Evolutionary conservation across 1,140 invertebrate genomes (phyloP), one percentile per base, ranked within the genome.

Genomic region (Euglossa dilemma): DNA sequence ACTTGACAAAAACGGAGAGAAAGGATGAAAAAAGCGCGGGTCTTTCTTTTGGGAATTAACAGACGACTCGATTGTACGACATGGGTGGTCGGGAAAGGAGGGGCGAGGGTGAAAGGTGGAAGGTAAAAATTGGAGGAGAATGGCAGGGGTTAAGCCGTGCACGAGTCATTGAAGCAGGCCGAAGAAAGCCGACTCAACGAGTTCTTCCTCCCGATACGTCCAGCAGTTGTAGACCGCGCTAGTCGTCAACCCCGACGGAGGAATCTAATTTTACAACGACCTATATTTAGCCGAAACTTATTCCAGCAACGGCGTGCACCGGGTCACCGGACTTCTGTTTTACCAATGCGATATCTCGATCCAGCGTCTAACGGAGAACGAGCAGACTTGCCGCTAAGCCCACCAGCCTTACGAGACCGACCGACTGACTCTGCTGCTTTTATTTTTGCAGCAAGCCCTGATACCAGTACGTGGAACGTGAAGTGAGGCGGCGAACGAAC

Each of bases 251-350:
- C 84, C 80, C 86, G 84, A 74, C 78, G 85, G 77, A 59, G 71
- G 50, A 82, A 61, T 80, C 78, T 89, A 89, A 86, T 84, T 89
- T 86, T 89, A 85, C 75, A 72, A 75, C 85, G 87, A 61, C 84
- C 87, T 89, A 89, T 89, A 89, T 89, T 89, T 89, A 89, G 81
- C 81, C 75, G 85, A 89, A 89, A 88, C 87, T 89, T 89, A 89
- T 89, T 89, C 88, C 87, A 89, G 89, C 83, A 77, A 77, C 72
- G 69, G 74, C 64, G 63, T 89, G 88, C 88, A 89, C 74, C 87
- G 87, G 88, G 81, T 89, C 88, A 89, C 79, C 87, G 85, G 81
- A 89, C 86, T 79, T 82, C 83, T 76, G 78, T 85, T 88, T 88
- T 61, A 78, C 75, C 63, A 87, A 81, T 77, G 73, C 69, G 85